Percentiles rank a stretch among this genome's conserved stretches.
Conservation (phyloP, 92 coral and sea anemone genomes). For the Nematostella vectensis region DNA sequence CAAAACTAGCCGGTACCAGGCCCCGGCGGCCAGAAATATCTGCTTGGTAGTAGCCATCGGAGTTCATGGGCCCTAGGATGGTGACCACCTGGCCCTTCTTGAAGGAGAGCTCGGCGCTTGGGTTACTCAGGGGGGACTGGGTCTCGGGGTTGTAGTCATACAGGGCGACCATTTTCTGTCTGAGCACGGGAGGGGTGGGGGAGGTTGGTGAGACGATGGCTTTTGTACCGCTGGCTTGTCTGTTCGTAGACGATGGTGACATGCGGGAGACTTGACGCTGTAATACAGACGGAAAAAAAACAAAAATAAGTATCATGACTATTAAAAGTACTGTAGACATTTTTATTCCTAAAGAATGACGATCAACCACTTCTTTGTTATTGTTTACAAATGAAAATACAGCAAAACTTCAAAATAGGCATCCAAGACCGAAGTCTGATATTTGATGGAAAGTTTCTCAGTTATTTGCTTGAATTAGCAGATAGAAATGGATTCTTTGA, state of each 20-base stretch:
- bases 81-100: constrained; percentile 75
- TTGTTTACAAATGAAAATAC: too few species aligned
- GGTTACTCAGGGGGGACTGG: constrained; percentile 84
- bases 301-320: too few species aligned
- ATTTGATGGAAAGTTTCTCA: too few species aligned
- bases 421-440: too few species aligned
- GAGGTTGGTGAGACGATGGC: not conserved
- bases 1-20: constrained; percentile 85
- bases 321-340: too few species aligned
- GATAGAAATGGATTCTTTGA: too few species aligned
- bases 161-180: constrained; percentile 78
- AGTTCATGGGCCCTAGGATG: constrained; percentile 63
- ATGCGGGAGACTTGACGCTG: not conserved
- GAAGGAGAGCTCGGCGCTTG: constrained; percentile 70
- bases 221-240: not conserved
- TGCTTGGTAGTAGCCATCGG: constrained; percentile 84
- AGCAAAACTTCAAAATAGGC: too few species aligned
- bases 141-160: constrained; percentile 85
- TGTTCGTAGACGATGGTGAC: not conserved
- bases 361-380: too few species aligned
- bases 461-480: too few species aligned
- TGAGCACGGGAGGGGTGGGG: constrained; percentile 8
- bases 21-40: constrained; percentile 74
- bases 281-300: not conserved
- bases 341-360: too few species aligned